Evolutionary conservation across 1,140 invertebrate genomes (phyloP).

Genomic region (Drosophila pseudoananassae): DNA sequence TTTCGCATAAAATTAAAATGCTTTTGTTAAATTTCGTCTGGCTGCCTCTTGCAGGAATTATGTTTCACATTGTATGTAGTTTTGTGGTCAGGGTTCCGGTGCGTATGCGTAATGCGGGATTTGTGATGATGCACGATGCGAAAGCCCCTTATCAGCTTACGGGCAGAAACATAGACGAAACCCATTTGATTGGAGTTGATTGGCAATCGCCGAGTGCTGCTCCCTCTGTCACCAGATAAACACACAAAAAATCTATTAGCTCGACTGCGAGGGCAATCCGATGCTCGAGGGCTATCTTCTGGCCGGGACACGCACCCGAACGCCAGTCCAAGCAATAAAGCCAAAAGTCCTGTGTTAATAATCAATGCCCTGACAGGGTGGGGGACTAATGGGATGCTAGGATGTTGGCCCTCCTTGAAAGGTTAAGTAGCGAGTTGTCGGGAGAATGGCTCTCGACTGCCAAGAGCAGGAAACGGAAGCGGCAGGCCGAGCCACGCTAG

Average conservation of each 20-base stretch:
- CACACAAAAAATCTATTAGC: constrained; percentile 77
- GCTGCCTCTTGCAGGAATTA: neutral
- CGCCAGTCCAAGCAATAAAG: constrained; percentile 25
- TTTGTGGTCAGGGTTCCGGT: constrained; percentile 28
- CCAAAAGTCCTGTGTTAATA: constrained; percentile 37
- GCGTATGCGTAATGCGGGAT: constrained; percentile 65
- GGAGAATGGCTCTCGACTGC: constrained; percentile 58
- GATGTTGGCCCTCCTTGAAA: constrained; percentile 50
- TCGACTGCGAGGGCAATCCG: constrained; percentile 49
- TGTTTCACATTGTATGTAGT: constrained; percentile 32
- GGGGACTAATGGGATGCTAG: neutral
- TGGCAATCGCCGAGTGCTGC: constrained; percentile 59
- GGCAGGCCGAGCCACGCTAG: constrained; percentile 48
- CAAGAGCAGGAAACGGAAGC: constrained; percentile 67
- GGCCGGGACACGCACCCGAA: constrained; percentile 35
- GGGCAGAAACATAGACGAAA: constrained; percentile 43
- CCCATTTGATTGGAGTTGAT: constrained; percentile 73
- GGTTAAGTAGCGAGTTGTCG: constrained; percentile 69
- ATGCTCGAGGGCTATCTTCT: constrained; percentile 28
- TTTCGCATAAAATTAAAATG: constrained; percentile 41
- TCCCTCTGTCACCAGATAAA: constrained; percentile 47
- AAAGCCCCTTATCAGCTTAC: constrained; percentile 52
- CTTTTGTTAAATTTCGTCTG: neutral
- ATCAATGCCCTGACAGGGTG: constrained; percentile 33
- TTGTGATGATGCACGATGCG: constrained; percentile 41